Conservation (phyloP, 2,888 invertebrate genomes). For the Eudasyphora cyanicolor region DNA sequence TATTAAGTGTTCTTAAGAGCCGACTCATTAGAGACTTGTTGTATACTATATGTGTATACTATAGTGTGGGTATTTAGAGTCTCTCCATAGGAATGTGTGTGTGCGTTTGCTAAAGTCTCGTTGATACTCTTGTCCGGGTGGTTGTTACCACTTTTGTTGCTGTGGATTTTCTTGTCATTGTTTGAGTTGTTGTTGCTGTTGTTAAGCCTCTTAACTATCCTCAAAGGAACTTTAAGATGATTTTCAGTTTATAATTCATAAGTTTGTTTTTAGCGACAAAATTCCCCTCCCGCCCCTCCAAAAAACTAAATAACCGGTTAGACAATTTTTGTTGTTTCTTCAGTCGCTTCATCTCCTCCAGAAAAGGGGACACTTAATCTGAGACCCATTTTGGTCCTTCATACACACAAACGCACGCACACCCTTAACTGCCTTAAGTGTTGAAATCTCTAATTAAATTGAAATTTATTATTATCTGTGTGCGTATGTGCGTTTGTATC, state of each 20-base stretch:
- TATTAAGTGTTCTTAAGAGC: slow-evolving; percentile 62
- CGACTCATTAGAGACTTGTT: slow-evolving; percentile 58
- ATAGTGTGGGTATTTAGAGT: neutral
- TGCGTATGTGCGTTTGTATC: too few relatives aligned
- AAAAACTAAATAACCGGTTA: neutral
- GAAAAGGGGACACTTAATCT: slow-evolving; percentile 24
- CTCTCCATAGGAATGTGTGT: too few relatives aligned
- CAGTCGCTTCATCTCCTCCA: neutral
- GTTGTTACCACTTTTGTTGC: neutral
- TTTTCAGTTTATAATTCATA: slow-evolving; percentile 59
- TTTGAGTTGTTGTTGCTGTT: slow-evolving; percentile 27
- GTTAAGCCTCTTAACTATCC: slow-evolving; percentile 40
- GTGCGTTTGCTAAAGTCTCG: slow-evolving; percentile 38
- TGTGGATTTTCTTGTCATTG: slow-evolving; percentile 7
- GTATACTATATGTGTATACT: neutral
- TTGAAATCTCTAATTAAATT: slow-evolving; percentile 30
- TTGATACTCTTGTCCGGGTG: slow-evolving; percentile 17
- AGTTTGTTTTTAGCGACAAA: slow-evolving; percentile 41
- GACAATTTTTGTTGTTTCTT: neutral
- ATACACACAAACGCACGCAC: neutral
- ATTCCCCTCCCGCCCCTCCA: too few relatives aligned
- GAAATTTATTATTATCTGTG: slow-evolving; percentile 18
- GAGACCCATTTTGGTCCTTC: neutral
- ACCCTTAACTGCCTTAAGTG: neutral
- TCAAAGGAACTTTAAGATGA: slow-evolving; percentile 25